A percentile compares a stretch with the other conserved stretches of the same genome.
Conservation (phyloP, 2,113 vertebrate species). For the Podarcis cretensis region DNA sequence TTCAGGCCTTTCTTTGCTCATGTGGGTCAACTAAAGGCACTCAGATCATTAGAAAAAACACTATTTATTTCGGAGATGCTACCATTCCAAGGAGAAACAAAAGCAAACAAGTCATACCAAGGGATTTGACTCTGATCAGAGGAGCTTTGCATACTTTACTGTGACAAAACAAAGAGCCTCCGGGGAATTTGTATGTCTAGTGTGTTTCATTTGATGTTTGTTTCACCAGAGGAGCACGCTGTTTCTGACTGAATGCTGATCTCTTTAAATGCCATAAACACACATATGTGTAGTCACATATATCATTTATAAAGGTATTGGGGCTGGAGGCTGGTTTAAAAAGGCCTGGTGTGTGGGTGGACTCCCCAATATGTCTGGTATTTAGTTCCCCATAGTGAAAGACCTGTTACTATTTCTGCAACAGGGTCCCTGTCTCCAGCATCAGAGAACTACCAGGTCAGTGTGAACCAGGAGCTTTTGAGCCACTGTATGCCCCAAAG, state of each 20-base stretch:
- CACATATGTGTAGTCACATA: neutral
- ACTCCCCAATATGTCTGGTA: neutral
- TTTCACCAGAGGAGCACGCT: conserved; percentile 42
- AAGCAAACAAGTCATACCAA: conserved; percentile 30
- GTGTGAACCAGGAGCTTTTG: too few species aligned
- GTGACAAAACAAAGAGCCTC: conserved; percentile 55
- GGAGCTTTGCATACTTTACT: conserved; percentile 20
- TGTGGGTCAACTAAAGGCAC: conserved; percentile 48
- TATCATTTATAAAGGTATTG: neutral
- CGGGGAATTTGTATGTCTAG: conserved; percentile 22
- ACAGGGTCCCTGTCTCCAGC: too few species aligned
- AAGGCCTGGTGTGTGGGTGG: neutral
- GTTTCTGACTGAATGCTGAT: neutral
- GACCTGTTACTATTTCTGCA: too few species aligned
- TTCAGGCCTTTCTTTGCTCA: conserved; percentile 38
- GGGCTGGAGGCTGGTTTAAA: neutral
- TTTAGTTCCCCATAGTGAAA: neutral
- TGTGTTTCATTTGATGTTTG: conserved; percentile 40
- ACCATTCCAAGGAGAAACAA: conserved; percentile 15
- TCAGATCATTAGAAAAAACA: conserved; percentile 54
- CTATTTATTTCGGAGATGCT: conserved; percentile 49
- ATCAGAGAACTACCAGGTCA: too few species aligned
- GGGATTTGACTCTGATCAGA: conserved; percentile 34
- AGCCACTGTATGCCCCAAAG: too few species aligned
- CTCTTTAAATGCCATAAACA: neutral